These are phyloP conservation scores for Apis laboriosa DNA, from an alignment of 1,140 invertebrate species.

Conservation along the genomic window DNA sequence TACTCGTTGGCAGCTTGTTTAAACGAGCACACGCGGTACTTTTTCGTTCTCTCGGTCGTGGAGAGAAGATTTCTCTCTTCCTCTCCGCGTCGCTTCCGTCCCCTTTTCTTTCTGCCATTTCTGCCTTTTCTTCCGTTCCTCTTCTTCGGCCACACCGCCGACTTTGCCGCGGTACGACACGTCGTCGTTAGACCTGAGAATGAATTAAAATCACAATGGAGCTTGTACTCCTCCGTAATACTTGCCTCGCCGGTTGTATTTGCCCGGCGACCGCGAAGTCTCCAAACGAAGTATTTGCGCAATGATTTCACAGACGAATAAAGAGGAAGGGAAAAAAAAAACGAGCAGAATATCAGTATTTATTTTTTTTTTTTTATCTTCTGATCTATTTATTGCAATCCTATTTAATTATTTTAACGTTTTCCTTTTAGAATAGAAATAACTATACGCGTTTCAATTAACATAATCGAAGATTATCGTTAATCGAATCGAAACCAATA, in stretches of 20 bases:
- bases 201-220: constrained; percentile 27
- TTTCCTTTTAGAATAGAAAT: too few species aligned
- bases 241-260: background rate
- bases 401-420: too few species aligned
- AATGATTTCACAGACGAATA: background rate
- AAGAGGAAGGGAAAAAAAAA: background rate
- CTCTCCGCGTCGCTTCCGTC: background rate
- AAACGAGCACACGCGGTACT: constrained; percentile 28
- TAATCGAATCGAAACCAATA: too few species aligned
- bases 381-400: background rate
- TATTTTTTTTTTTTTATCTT: background rate
- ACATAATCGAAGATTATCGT: too few species aligned
- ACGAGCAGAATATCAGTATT: too few species aligned
- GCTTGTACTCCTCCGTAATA: background rate
- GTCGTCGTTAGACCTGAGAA: background rate
- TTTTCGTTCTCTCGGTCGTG: constrained; percentile 5
- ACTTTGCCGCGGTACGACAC: background rate
- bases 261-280: background rate
- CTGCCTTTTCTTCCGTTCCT: background rate
- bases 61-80: background rate
- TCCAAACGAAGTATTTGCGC: background rate
- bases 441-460: too few species aligned
- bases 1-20: constrained; percentile 40
- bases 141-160: background rate
- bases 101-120: background rate